These are phyloP conservation scores for Diabrotica balteata DNA, from an alignment of 2,888 invertebrate genomes.

Conservation along the genomic window DNA sequence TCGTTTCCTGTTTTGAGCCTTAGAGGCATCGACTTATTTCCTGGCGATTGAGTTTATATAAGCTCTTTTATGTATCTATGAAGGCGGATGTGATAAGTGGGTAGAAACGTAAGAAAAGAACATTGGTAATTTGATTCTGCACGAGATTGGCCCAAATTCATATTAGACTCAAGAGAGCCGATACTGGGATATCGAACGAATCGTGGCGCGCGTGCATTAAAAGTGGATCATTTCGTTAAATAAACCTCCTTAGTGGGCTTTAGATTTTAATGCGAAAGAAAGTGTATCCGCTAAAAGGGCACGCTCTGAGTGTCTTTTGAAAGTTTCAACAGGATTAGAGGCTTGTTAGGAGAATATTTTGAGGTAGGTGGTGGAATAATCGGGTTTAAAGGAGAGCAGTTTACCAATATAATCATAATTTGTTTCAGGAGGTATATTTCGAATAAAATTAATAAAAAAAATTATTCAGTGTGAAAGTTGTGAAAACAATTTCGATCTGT, in stretches of 20 bases:
- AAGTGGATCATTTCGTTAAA: background rate
- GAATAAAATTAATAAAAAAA: too few relatives aligned
- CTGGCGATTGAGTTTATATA: background rate
- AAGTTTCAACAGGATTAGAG: too few relatives aligned
- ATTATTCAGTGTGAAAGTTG: too few relatives aligned
- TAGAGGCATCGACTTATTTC: background rate
- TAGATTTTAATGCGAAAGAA: too few relatives aligned
- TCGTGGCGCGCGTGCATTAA: background rate
- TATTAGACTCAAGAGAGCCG: background rate
- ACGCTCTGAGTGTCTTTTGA: too few relatives aligned
- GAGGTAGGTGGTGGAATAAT: too few relatives aligned
- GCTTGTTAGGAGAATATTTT: too few relatives aligned
- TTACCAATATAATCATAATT: too few relatives aligned
- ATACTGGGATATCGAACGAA: background rate
- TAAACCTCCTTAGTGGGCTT: background rate
- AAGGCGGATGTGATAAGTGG: background rate
- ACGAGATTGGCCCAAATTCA: background rate
- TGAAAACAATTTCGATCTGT: too few relatives aligned
- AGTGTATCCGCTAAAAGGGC: too few relatives aligned
- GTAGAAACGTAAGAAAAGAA: background rate
- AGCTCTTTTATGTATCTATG: background rate
- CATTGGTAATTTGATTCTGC: conserved; percentile 2
- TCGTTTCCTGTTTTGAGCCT: background rate
- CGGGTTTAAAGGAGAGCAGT: too few relatives aligned
- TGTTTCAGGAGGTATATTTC: too few relatives aligned